Percentiles rank a stretch among this genome's conserved stretches.
phyloP scores from a whole-genome alignment of 1,140 invertebrate genomes.

The Heliothis virescens region DNA sequence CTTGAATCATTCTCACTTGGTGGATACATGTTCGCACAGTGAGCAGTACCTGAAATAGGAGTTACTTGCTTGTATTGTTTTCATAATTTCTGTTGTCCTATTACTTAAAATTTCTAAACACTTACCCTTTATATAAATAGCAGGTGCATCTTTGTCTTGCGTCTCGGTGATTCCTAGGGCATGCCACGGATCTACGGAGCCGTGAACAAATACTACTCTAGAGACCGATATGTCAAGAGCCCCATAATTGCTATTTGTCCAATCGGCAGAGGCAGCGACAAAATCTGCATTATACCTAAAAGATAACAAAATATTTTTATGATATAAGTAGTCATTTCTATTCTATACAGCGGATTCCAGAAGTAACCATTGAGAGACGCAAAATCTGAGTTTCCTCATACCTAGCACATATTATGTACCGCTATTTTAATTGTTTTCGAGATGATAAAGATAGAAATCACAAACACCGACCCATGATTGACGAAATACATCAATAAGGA shows the following conservation, averaged over 20 bases:
- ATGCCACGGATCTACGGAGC: slow-evolving; percentile 97
- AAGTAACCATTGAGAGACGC: no score
- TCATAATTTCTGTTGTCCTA: no score
- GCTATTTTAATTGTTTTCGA: no score
- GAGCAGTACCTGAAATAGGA: slow-evolving; percentile 89
- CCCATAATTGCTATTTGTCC: slow-evolving; percentile 94
- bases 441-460: no score
- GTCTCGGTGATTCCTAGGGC: slow-evolving; percentile 91
- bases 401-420: no score
- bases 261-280: slow-evolving; percentile 87
- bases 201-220: slow-evolving; percentile 95
- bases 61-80: no score
- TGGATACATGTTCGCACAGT: slow-evolving; percentile 94
- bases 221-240: slow-evolving; percentile 90
- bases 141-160: slow-evolving; percentile 86
- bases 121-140: slow-evolving; percentile 91
- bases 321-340: background rate
- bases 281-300: slow-evolving; percentile 87
- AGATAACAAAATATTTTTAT: slow-evolving; percentile 4
- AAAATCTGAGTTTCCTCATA: no score
- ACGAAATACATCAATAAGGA: no score
- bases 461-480: no score
- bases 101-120: background rate
- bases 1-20: slow-evolving; percentile 87
- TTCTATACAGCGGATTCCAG: no score